These are phyloP conservation scores for Neogobius melanostomus DNA, from an alignment of 2,113 vertebrate species.

Conservation along the genomic window DNA sequence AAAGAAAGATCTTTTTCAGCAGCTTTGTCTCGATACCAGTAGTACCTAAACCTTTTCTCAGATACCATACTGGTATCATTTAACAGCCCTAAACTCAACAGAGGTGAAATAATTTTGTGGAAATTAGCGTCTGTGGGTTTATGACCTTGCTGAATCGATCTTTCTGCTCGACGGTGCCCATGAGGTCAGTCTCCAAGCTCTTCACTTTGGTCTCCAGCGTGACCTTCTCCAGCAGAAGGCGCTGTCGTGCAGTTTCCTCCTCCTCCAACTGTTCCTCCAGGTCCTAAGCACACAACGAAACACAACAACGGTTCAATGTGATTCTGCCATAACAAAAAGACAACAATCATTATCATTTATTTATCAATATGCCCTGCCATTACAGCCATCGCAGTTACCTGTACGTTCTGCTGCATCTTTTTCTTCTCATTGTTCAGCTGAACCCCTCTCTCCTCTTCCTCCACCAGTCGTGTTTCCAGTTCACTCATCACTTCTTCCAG, in stretches of 20 bases:
- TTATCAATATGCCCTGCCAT: too few relatives aligned
- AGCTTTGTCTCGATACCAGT: too few relatives aligned
- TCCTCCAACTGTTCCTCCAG: conserved; percentile 89
- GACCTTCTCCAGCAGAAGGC: conserved; percentile 89
- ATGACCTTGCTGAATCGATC: conserved; percentile 83
- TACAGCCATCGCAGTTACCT: conserved; percentile 61
- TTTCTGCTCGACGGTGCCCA: conserved; percentile 83
- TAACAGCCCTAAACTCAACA: too few relatives aligned
- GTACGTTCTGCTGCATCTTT: conserved; percentile 80
- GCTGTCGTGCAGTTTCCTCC: conserved; percentile 86
- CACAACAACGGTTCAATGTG: background rate
- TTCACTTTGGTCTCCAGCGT: conserved; percentile 85
- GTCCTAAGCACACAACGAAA: conserved; percentile 71
- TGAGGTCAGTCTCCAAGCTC: conserved; percentile 81
- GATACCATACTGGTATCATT: too few relatives aligned
- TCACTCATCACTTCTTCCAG: conserved; percentile 83
- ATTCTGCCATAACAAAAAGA: background rate
- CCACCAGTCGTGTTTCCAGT: conserved; percentile 82
- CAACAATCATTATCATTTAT: background rate
- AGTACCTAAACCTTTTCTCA: too few relatives aligned
- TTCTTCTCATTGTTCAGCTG: conserved; percentile 83
- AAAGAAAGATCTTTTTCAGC: too few relatives aligned
- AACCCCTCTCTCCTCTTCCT: conserved; percentile 81
- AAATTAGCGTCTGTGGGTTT: too few relatives aligned
- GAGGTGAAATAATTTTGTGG: too few relatives aligned